These are phyloP conservation scores for Scaptomyza flava DNA, from an alignment of 2,888 invertebrate species.

Conservation along the genomic window DNA sequence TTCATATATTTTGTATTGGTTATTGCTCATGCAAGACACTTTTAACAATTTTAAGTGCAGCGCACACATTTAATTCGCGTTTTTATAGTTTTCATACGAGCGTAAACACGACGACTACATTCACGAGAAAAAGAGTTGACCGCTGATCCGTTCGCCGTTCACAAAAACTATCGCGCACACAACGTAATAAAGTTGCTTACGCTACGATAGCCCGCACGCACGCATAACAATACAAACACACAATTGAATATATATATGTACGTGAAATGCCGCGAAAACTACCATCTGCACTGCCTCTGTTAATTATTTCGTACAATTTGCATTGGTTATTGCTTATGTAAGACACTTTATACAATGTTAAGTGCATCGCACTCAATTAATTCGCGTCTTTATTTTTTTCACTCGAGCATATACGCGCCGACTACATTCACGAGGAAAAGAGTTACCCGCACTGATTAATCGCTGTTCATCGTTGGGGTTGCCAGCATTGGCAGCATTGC, in stretches of 20 bases:
- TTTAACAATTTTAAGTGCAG: not conserved
- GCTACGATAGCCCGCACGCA: not conserved
- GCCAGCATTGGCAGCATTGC: slow-evolving; percentile 7
- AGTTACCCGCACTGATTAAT: not conserved
- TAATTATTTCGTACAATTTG: not conserved
- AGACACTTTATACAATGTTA: not conserved
- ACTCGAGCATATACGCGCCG: not conserved
- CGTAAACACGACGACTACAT: not conserved
- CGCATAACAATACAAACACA: not conserved
- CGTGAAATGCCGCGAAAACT: not conserved
- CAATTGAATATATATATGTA: not conserved
- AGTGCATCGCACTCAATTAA: not conserved
- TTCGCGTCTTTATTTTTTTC: not conserved
- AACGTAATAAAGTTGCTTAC: too few species aligned
- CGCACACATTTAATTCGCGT: not conserved
- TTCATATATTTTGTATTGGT: not conserved
- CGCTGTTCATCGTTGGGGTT: not conserved
- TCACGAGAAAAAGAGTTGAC: not conserved
- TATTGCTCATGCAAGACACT: not conserved
- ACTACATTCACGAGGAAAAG: not conserved
- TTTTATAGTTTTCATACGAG: not conserved
- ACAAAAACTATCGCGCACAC: too few species aligned
- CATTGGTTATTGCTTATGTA: not conserved
- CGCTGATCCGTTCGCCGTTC: too few species aligned
- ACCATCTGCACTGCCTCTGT: not conserved